Evolutionary conservation across 2,797 vertebrate genomes (phyloP).

Genomic region (Melopsittacus undulatus): DNA sequence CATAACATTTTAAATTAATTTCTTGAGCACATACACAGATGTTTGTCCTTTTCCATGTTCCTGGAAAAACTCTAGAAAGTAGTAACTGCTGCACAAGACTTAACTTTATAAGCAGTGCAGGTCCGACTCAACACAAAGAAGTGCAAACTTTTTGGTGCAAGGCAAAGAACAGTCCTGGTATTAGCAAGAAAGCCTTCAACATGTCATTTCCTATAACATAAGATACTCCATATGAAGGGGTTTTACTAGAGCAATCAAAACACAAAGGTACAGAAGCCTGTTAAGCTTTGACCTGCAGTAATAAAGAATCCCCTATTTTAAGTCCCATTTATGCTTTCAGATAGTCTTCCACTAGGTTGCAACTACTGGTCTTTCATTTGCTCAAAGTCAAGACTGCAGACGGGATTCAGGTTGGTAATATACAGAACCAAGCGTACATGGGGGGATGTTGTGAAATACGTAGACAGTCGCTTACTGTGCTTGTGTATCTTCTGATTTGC

Average conservation of each 20-base stretch:
- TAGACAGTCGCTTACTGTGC: not conserved
- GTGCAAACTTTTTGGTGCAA: not conserved
- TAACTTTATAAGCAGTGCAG: not conserved
- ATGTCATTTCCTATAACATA: not conserved
- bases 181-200: not conserved
- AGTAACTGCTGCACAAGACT: not conserved
- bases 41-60: not conserved
- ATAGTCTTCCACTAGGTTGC: not conserved
- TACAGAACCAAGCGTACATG: not conserved
- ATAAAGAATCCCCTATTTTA: not conserved
- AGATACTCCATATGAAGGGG: fast-evolving
- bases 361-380: not conserved
- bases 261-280: not conserved
- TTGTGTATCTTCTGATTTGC: not conserved
- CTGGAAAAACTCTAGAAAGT: not conserved
- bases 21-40: not conserved
- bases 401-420: not conserved
- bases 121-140: not conserved
- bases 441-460: not conserved
- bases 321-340: not conserved
- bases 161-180: not conserved
- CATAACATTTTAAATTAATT: not conserved
- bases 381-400: not conserved
- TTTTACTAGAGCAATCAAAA: not conserved
- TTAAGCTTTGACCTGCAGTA: not conserved